Evolutionary conservation across 2,797 vertebrate genomes (phyloP), one percentile per base, ranked within the genome.

Genomic region (Halcyon badia): DNA sequence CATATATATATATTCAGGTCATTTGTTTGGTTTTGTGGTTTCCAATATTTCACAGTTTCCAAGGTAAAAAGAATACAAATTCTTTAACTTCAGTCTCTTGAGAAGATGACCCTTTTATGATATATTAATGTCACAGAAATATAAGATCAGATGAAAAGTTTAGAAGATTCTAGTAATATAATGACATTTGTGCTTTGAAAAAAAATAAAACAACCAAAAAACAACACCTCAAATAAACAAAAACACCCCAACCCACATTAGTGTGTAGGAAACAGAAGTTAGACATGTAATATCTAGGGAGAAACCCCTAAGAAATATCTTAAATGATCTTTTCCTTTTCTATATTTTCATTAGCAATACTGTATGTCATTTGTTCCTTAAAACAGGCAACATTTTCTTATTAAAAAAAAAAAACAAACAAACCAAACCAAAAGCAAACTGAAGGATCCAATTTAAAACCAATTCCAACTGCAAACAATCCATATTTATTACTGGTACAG

Each of bases 391-490:
- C 3, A 71, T n/a, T 76, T 86, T 83, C 22, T 13, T 35, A 56
- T 18, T 7, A 25, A 41, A 85, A 79, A 24, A 49, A 46, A 46
- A 46, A 51, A 51, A 28, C 26, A 51, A 49, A 15, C 48, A 49
- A 51, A 51, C 26, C 26, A 28, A 51, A 51, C 15, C 49, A 28
- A 51, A 22, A 24, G 42, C 42, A 82, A 72, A 57, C 73, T 31
- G 18, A 91, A 80, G 37, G 15, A 95, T 5, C 22, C 44, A 69
- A 69, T 83, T 90, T 92, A 73, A 95, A 97, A 79, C 28, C 21
- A 75, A 51, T 93, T 91, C 60, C 46, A 81, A 19, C 49, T 66
- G 15, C 60, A 93, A 94, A 89, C 31, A 88, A 69, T 64, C 39
- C n/a, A 11, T 91, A 64, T 86, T 89, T 95, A 84, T 92, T 95